These are phyloP conservation scores for Heliconius ethilla DNA, from an alignment of 2,888 invertebrate species.

Conservation along the genomic window DNA sequence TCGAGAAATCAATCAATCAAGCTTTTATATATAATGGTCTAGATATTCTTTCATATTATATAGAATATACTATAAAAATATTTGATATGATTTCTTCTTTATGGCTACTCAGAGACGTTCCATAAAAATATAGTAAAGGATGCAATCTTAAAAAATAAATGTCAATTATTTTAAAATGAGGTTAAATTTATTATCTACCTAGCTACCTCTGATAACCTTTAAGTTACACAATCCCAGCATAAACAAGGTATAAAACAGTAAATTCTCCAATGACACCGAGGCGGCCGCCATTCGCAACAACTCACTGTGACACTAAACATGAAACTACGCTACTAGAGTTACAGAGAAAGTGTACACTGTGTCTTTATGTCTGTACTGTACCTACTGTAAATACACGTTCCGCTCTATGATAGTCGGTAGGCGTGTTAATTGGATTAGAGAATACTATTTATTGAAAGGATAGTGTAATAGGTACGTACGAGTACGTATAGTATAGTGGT, in stretches of 20 bases:
- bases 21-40: no score
- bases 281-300: slow-evolving; percentile 31
- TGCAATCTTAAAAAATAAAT: neutral
- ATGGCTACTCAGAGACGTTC: no score
- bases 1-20: no score
- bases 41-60: no score
- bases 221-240: slow-evolving; percentile 12
- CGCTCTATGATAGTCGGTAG: neutral
- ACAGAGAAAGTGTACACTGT: slow-evolving; percentile 41
- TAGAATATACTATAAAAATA: no score
- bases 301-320: slow-evolving; percentile 41
- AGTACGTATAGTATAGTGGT: neutral
- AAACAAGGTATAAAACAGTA: slow-evolving; percentile 27
- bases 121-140: neutral
- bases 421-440: neutral
- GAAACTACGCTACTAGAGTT: slow-evolving; percentile 39
- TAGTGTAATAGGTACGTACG: no score
- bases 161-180: neutral
- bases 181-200: neutral
- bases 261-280: slow-evolving; percentile 28
- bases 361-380: slow-evolving; percentile 5
- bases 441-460: no score
- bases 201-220: neutral
- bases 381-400: neutral
- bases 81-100: no score